Percentiles rank a stretch among this genome's conserved stretches.
These are phyloP conservation scores for Pachyrhynchus sulphureomaculatus DNA, from an alignment of 1,140 invertebrate species.

Conservation along the genomic window DNA sequence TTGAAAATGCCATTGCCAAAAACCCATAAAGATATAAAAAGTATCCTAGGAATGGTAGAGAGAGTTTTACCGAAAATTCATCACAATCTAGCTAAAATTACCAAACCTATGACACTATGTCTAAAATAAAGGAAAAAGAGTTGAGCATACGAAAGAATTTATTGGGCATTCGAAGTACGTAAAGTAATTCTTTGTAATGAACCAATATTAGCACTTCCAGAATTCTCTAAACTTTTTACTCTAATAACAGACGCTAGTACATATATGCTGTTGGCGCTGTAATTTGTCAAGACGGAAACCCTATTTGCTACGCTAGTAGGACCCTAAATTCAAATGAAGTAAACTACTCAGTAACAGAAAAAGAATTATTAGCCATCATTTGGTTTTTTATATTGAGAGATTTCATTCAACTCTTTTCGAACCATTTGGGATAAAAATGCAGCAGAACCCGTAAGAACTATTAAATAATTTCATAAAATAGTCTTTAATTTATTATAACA, in stretches of 20 bases:
- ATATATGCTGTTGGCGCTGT: slow-evolving; percentile 9
- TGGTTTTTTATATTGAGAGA: not conserved
- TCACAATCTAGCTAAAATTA: slow-evolving; percentile 30
- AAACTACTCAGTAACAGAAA: no score
- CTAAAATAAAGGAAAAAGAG: slow-evolving; percentile 6
- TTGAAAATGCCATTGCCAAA: slow-evolving; percentile 30
- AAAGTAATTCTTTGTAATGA: slow-evolving; percentile 16
- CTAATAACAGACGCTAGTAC: slow-evolving; percentile 32
- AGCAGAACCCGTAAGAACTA: no score
- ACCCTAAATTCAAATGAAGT: not conserved
- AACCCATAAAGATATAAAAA: slow-evolving; percentile 32
- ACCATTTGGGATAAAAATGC: not conserved
- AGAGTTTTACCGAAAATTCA: slow-evolving; percentile 34
- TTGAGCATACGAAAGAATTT: not conserved
- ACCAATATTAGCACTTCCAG: slow-evolving; percentile 25
- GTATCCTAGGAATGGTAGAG: slow-evolving; percentile 31
- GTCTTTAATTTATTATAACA: not conserved
- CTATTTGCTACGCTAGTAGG: not conserved
- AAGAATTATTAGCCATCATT: no score
- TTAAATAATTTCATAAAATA: not conserved
- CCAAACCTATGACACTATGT: slow-evolving; percentile 20
- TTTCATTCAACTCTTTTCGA: not conserved
- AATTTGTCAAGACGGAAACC: no score
- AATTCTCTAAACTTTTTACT: slow-evolving; percentile 37
- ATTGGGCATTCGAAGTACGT: not conserved